Evolutionary conservation across 2,113 vertebrate species (phyloP), one percentile per base, ranked within the genome.

Genomic region (Turnix velox): DNA sequence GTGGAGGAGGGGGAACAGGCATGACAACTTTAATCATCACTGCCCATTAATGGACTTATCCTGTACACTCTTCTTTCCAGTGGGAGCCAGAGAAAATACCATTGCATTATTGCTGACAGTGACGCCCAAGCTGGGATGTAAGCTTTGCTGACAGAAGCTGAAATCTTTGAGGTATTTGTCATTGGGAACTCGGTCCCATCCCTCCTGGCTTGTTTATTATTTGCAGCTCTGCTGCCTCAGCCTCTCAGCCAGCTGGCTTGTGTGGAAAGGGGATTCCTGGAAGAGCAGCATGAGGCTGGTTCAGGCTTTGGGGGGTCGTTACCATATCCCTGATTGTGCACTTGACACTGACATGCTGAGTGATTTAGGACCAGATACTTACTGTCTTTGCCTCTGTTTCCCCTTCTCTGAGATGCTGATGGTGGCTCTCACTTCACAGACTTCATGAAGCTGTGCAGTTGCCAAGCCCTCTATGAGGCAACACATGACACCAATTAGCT

Each of bases 321-420:
- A 49, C 61, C n/a, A 57, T 3, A 37, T 61, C 73, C 66, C 48
- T 5, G 2, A 3, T 81, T 1, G 3, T 81, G 76, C 80, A 80
- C 69, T 90, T 86, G 86, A 88, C 72, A 55, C 72, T 45, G 51
- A 54, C 67, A 54, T 0, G 7, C 48, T 78, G 88, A 73, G 68
- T 93, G 93, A 96, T 90, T 92, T 87, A 88, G 73, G 40, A 95
- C 10, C 65, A 87, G 73, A 15, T 86, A 68, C 86, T 96, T 78
- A 75, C 51, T 40, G 61, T 37, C 69, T 88, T 81, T 92, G 86
- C 65, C 48, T 65, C 73, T 23, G 27, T 76, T 72, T 94, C 90
- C 49, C 73, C 88, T 55, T 69, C 69, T 68, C 52, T 88, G 86
- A 78, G 78, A 59, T 67, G 69, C 13, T 75, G 58, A 10, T 75